phyloP scores from a whole-genome alignment of 64 coral and sea anemone genomes.

The Platygyra sinensis region DNA sequence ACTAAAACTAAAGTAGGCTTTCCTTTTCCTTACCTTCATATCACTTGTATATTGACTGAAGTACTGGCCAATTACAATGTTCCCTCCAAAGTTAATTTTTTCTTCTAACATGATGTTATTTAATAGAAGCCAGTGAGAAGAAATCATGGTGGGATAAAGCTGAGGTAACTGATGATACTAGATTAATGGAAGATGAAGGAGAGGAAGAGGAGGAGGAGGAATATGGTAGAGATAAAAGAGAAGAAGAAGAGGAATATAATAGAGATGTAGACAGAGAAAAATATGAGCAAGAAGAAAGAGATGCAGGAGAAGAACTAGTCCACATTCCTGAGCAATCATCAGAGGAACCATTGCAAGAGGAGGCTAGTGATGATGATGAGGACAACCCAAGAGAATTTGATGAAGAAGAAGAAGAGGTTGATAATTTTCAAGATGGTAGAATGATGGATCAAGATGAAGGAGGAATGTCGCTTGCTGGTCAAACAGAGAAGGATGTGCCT shows the following conservation, averaged over 20 bases:
- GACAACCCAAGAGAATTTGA: background rate
- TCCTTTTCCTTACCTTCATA: too few relatives aligned
- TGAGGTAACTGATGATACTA: background rate
- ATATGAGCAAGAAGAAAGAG: background rate
- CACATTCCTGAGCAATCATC: background rate
- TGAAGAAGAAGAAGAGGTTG: slow-evolving; percentile 20
- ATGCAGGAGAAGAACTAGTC: slow-evolving; percentile 6
- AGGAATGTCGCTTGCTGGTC: background rate
- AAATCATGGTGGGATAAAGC: background rate
- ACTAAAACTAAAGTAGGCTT: too few relatives aligned
- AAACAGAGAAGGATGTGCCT: background rate
- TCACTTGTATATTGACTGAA: too few relatives aligned
- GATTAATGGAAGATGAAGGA: background rate
- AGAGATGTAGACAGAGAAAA: background rate
- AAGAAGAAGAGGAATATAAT: background rate
- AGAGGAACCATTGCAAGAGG: background rate
- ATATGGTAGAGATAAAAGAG: background rate
- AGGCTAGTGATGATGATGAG: background rate
- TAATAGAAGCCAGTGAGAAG: background rate
- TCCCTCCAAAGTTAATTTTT: too few relatives aligned
- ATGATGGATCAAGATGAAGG: slow-evolving; percentile 24
- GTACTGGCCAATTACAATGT: too few relatives aligned
- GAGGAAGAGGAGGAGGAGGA: background rate
- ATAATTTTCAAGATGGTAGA: slow-evolving; percentile 2
- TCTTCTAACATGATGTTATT: background rate